phyloP scores from a whole-genome alignment of 2,113 vertebrate species.

The Spheniscus mendiculus region DNA sequence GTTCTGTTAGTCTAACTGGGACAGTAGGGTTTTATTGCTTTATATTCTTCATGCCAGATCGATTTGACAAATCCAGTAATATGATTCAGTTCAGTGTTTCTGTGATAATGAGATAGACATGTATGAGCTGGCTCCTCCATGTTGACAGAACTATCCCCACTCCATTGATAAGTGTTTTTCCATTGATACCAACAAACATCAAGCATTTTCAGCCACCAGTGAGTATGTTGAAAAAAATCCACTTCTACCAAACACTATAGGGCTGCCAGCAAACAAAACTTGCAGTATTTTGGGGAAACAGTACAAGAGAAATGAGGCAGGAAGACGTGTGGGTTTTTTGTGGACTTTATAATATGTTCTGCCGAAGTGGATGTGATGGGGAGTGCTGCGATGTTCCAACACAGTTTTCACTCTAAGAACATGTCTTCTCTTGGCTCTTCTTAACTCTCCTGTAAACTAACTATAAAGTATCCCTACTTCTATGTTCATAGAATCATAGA shows the following conservation, averaged over 20 bases:
- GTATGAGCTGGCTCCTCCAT: not conserved
- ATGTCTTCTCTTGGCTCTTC: not conserved
- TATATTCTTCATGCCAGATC: not conserved
- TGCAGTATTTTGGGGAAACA: not conserved
- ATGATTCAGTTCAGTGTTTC: not conserved
- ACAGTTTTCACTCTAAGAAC: not conserved
- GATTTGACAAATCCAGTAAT: not conserved
- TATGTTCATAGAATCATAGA: not conserved
- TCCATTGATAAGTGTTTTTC: not conserved
- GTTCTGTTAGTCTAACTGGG: not conserved
- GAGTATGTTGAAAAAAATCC: not conserved
- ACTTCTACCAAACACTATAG: not conserved
- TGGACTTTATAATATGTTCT: not conserved
- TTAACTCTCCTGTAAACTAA: not conserved
- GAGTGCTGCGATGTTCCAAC: not conserved
- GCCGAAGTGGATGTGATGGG: too few relatives aligned
- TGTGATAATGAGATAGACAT: not conserved
- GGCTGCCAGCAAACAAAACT: not conserved
- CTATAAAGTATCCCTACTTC: not conserved
- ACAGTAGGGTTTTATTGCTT: not conserved
- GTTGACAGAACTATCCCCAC: not conserved
- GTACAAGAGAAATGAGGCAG: not conserved
- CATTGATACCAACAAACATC: not conserved
- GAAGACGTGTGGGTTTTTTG: rapidly evolving
- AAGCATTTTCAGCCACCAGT: not conserved